Evolutionary conservation across 2,113 vertebrate genomes (phyloP).

Genomic region (Ochotona princeps): DNA sequence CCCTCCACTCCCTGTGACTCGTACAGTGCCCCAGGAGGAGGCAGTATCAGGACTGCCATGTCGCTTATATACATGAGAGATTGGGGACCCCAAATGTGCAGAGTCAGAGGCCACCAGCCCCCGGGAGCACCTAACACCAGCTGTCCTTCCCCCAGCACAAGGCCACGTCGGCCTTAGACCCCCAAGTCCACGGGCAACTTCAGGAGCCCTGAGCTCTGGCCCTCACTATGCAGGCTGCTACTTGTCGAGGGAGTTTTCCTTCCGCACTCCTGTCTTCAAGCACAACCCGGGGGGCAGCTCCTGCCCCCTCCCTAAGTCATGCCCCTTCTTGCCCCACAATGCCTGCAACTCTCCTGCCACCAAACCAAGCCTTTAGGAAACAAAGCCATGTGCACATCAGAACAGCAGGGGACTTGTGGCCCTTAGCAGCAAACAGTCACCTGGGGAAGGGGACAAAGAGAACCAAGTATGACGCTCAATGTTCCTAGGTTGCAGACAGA

Average conservation of each 20-base stretch:
- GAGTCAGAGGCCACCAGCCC: not conserved
- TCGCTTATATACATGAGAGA: not conserved
- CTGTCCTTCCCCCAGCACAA: not conserved
- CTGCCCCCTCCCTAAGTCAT: not conserved
- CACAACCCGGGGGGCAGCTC: not conserved
- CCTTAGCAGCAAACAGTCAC: not conserved
- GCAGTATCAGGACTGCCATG: not conserved
- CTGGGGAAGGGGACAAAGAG: not conserved
- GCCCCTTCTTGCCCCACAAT: too few species aligned
- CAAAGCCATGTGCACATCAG: not conserved
- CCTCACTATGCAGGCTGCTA: not conserved
- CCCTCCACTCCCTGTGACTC: accelerated
- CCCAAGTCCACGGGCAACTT: not conserved
- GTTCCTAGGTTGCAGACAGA: not conserved
- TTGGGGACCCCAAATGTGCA: not conserved
- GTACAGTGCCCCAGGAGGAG: not conserved
- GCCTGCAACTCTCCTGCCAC: not conserved
- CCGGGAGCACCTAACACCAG: not conserved
- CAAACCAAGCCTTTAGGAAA: not conserved
- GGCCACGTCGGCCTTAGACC: not conserved
- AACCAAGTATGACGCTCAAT: not conserved
- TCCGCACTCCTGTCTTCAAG: not conserved
- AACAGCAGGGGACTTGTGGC: not conserved
- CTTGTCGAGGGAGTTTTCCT: not conserved
- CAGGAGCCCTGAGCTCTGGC: not conserved